Evolutionary conservation across 2,113 vertebrate species (phyloP).

Genomic region (Spea multiplicata): DNA sequence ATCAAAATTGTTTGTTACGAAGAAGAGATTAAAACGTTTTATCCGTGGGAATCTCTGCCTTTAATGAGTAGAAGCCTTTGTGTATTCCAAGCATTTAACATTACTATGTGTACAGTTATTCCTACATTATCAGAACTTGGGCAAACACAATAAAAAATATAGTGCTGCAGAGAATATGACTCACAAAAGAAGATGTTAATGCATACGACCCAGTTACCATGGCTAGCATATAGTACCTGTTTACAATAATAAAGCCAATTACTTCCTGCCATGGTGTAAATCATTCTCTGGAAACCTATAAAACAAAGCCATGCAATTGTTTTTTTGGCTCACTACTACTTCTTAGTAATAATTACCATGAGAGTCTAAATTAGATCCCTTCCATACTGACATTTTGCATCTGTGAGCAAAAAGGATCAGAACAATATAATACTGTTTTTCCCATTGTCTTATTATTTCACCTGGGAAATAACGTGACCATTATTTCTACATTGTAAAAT

Average conservation of each 20-base stretch:
- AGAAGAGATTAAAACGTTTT: no score
- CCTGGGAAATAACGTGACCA: conserved; percentile 27
- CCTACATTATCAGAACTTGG: no score
- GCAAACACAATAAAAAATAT: no score
- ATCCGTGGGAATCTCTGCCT: no score
- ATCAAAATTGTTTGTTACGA: no score
- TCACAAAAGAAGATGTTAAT: no score
- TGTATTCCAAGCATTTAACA: no score
- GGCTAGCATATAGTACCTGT: not conserved
- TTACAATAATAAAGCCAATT: not conserved
- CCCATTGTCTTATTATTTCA: conserved; percentile 13
- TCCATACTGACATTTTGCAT: not conserved
- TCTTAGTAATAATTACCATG: not conserved
- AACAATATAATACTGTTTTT: not conserved
- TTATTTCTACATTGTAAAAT: conserved; percentile 15
- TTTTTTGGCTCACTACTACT: not conserved
- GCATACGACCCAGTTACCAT: no score
- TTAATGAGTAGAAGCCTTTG: no score
- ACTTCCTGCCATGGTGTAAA: not conserved
- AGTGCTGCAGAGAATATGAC: no score
- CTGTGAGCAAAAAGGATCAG: not conserved
- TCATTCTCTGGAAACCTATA: not conserved
- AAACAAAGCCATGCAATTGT: not conserved
- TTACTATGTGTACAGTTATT: no score
- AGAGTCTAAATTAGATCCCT: not conserved